Evolutionary conservation across 2,113 vertebrate genomes (phyloP), one percentile per base, ranked within the genome.

Genomic region (Phylloscopus trochiloides): DNA sequence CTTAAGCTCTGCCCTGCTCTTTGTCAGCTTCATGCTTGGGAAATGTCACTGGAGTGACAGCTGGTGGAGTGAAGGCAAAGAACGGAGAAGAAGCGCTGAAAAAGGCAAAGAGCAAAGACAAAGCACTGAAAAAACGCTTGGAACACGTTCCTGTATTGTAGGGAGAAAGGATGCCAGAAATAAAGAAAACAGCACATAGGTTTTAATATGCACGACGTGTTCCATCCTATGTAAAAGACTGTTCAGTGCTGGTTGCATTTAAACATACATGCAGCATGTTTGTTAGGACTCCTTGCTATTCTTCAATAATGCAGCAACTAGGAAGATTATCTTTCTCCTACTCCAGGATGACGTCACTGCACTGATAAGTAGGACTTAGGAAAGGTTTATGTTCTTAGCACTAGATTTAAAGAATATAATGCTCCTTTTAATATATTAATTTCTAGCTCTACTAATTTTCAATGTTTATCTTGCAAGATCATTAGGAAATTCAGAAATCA

Each of bases 351-450:
- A 97, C 63, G 95, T 96, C 93, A 96, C n/a, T 91, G 62, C 68
- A 42, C 73, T 17, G 77, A 96, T 96, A 95, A 97, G 95, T 29
- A 88, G 81, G 84, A 92, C 63, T 63, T 96, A 94, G 32, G 40
- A 86, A 96, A 97, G 96, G 89, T 86, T 81, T 97, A 97, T 97
- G 89, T 83, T 95, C 84, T 97, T 93, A 96, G 51, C 94, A 94
- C 61, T 80, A 95, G 87, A 83, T 81, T 96, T 94, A 94, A 94
- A 92, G 86, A 93, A 68, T 91, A 80, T 96, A 96, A 96, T 96
- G 50, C 95, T 90, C 55, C 88, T 91, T 93, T 92, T 90, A 92
- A 76, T 77, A 40, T 50, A 75, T 77, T 91, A 78, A 90, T 93
- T 94, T 95, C 77, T 61, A 76, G 54, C 67, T 91, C 34, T 84